phyloP scores from a whole-genome alignment of 30 jellyfish, hydroid and myxozoan genomes.

The Nemopilema nomurai region DNA sequence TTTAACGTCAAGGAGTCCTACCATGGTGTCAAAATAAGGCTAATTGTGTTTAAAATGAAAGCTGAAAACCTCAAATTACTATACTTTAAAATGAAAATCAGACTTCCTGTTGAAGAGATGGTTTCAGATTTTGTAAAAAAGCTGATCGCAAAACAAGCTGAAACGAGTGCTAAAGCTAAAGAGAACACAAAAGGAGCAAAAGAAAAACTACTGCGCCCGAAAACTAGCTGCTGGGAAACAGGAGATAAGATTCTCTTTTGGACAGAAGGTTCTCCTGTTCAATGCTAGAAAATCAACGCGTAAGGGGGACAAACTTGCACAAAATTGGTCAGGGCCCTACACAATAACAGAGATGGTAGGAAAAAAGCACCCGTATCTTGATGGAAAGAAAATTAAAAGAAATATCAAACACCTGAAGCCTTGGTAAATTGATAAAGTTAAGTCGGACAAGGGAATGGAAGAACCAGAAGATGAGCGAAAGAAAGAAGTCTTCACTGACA shows the following conservation, averaged over 20 bases:
- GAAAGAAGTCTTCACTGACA: not conserved
- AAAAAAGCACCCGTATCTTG: slow-evolving; percentile 1
- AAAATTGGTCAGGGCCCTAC: slow-evolving; percentile 27
- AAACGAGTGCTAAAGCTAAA: not conserved
- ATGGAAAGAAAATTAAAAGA: slow-evolving; percentile 1
- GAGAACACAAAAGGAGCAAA: slow-evolving; percentile 4
- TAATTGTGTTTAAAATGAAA: no score
- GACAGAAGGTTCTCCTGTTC: slow-evolving; percentile 22
- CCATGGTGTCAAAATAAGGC: no score
- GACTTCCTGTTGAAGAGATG: slow-evolving; percentile 14
- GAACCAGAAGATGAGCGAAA: not conserved
- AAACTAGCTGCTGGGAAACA: slow-evolving; percentile 3
- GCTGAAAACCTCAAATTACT: not conserved
- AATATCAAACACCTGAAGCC: slow-evolving; percentile 14
- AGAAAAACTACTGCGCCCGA: not conserved
- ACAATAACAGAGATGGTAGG: slow-evolving; percentile 9
- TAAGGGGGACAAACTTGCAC: slow-evolving; percentile 9
- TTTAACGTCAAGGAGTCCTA: no score
- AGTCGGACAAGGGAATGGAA: not conserved
- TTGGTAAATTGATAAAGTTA: not conserved
- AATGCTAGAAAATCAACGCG: slow-evolving; percentile 24
- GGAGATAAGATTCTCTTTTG: not conserved
- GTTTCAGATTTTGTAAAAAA: not conserved
- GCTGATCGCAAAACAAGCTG: not conserved
- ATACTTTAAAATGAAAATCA: not conserved